A percentile compares a stretch with the other conserved stretches of the same genome.
These are phyloP conservation scores for Cheilosia pagana DNA, from an alignment of 2,888 invertebrate genomes.

Conservation along the genomic window DNA sequence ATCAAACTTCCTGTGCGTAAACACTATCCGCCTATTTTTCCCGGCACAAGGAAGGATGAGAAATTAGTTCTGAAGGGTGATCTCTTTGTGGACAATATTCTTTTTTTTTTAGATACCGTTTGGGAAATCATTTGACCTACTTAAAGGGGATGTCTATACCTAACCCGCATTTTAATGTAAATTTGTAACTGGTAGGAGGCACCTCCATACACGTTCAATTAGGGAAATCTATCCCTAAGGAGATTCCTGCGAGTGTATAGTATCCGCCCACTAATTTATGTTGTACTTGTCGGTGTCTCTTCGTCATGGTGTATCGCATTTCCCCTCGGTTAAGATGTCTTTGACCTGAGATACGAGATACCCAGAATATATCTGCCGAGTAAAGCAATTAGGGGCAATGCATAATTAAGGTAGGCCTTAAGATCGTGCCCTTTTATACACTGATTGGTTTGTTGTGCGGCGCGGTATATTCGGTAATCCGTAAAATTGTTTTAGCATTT, in stretches of 20 bases:
- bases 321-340: too few species aligned
- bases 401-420: too few species aligned
- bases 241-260: background rate
- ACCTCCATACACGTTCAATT: slow-evolving; percentile 18
- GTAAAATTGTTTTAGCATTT: too few species aligned
- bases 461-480: too few species aligned
- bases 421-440: too few species aligned
- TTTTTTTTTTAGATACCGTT: background rate
- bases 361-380: too few species aligned
- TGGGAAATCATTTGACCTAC: slow-evolving; percentile 35
- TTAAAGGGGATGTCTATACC: slow-evolving; percentile 3
- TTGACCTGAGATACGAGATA: too few species aligned
- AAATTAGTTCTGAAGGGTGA: slow-evolving; percentile 20
- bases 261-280: slow-evolving; percentile 16
- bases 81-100: background rate
- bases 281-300: background rate
- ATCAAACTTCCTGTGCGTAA: background rate
- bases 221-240: slow-evolving; percentile 21
- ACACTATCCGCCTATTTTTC: too few species aligned
- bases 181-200: background rate
- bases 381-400: too few species aligned
- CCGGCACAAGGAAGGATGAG: background rate
- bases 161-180: slow-evolving; percentile 9
- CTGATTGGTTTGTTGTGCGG: too few species aligned
- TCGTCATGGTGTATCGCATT: background rate